A percentile compares a stretch with the other conserved stretches of the same genome.
Evolutionary conservation across 1,140 invertebrate genomes (phyloP).

Genomic region (Polyergus mexicanus): DNA sequence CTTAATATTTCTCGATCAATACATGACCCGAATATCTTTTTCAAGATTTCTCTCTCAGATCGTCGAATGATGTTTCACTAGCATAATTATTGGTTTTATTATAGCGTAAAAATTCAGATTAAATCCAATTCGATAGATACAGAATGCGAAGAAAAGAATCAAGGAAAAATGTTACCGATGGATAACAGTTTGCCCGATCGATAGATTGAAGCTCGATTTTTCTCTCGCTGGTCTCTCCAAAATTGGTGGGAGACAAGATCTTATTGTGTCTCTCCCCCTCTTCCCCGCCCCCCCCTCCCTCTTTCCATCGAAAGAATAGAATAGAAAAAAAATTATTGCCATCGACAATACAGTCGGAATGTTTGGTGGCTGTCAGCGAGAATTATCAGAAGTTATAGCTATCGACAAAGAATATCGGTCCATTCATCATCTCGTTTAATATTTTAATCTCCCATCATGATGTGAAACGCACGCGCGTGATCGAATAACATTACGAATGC

Average conservation of each 20-base stretch:
- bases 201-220: constrained; percentile 45
- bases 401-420: not conserved
- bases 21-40: too few relatives aligned
- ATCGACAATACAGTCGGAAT: not conserved
- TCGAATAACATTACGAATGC: not conserved
- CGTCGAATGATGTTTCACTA: too few relatives aligned
- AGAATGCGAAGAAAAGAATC: not conserved
- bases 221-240: not conserved
- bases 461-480: not conserved
- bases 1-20: too few relatives aligned
- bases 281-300: too few relatives aligned
- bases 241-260: not conserved
- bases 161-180: not conserved
- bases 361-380: not conserved
- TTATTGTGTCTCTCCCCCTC: constrained; percentile 3
- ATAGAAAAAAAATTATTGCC: constrained; percentile 6
- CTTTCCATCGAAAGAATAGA: not conserved
- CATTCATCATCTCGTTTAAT: constrained; percentile 24
- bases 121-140: constrained; percentile 32
- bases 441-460: not conserved
- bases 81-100: too few relatives aligned
- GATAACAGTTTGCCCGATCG: constrained; percentile 42
- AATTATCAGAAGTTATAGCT: constrained; percentile 7
- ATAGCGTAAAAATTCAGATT: constrained; percentile 24
- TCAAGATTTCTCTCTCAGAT: too few relatives aligned